Percentiles rank a stretch among this genome's conserved stretches.
These are phyloP conservation scores for Maniola jurtina DNA, from an alignment of 1,140 invertebrate species.

Conservation along the genomic window DNA sequence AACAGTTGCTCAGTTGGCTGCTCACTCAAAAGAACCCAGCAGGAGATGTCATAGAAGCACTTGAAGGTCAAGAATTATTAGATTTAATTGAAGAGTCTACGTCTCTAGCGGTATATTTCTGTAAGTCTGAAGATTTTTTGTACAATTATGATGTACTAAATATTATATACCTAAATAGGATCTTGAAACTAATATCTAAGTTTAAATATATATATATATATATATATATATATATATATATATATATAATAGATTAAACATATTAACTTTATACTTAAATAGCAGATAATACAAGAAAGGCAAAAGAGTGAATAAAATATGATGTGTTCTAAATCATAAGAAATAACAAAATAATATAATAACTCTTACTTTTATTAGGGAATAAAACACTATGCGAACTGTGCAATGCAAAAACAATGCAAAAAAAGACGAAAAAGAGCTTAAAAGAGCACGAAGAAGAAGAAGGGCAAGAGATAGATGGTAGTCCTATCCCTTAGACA, in stretches of 20 bases:
- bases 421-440: slow-evolving; percentile 83
- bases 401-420: slow-evolving; percentile 85
- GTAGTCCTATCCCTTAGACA: slow-evolving; percentile 59
- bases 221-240: too few species aligned
- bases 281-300: too few species aligned
- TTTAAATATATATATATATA: too few species aligned
- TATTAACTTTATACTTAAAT: too few species aligned
- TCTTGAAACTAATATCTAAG: too few species aligned
- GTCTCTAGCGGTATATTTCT: slow-evolving; percentile 94
- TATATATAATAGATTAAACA: too few species aligned
- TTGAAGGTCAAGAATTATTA: slow-evolving; percentile 90
- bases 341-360: slow-evolving; percentile 14
- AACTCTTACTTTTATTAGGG: slow-evolving; percentile 80
- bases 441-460: slow-evolving; percentile 77
- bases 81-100: slow-evolving; percentile 89
- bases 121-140: slow-evolving; percentile 80
- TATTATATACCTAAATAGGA: too few species aligned
- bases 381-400: slow-evolving; percentile 92
- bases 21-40: slow-evolving; percentile 94
- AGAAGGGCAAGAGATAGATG: slow-evolving; percentile 73
- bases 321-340: not conserved
- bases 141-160: too few species aligned
- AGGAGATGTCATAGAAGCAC: slow-evolving; percentile 93
- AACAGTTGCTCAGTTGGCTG: slow-evolving; percentile 93
- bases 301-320: too few species aligned